phyloP scores from a whole-genome alignment of 92 coral and sea anemone species.

The Palythoa grandis region DNA sequence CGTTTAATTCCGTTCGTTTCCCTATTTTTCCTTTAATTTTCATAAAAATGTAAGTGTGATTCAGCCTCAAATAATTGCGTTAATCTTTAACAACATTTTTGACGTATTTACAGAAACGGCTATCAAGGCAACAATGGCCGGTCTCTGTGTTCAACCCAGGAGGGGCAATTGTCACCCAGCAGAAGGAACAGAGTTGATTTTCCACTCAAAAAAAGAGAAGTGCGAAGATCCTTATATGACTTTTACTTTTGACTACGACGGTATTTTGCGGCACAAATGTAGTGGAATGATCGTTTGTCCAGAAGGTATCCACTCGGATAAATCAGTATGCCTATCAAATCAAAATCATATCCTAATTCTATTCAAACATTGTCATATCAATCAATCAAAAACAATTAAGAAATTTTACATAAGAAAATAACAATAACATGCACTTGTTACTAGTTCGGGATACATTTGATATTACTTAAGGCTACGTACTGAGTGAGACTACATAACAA shows the following conservation, averaged over 20 bases:
- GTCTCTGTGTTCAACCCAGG: conserved; percentile 5
- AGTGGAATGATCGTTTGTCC: conserved; percentile 7
- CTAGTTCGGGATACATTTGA: too few relatives aligned
- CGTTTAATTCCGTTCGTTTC: too few relatives aligned
- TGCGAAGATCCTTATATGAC: not conserved
- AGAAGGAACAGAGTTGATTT: not conserved
- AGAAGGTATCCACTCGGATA: not conserved
- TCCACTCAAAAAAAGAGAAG: not conserved
- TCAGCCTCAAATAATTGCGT: not conserved
- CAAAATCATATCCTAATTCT: too few relatives aligned
- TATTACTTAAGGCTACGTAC: too few relatives aligned
- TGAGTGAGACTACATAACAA: too few relatives aligned
- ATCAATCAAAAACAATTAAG: too few relatives aligned
- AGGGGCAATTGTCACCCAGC: not conserved
- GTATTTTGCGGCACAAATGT: conserved; percentile 13
- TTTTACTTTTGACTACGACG: conserved; percentile 4
- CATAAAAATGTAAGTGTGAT: too few relatives aligned
- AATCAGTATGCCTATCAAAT: too few relatives aligned
- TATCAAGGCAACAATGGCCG: not conserved
- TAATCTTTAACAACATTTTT: not conserved
- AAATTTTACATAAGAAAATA: too few relatives aligned
- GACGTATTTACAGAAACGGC: not conserved
- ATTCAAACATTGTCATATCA: too few relatives aligned
- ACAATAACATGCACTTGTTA: too few relatives aligned
- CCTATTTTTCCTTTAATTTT: too few relatives aligned